Conservation (phyloP, 2,113 vertebrate species). For the Egretta garzetta region DNA sequence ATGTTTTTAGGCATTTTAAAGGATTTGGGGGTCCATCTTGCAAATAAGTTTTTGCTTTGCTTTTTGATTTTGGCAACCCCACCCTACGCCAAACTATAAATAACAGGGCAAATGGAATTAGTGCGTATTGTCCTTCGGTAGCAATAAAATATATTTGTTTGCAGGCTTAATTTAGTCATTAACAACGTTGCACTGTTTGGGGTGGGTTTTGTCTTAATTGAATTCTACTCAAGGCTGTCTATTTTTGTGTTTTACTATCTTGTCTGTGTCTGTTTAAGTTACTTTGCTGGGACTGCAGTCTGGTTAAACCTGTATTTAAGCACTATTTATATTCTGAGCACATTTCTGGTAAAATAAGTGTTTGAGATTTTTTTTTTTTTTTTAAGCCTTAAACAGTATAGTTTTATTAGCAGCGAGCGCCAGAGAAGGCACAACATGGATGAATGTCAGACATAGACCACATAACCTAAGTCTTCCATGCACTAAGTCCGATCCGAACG, state of each 20-base stretch:
- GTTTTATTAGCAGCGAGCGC: slow-evolving; percentile 59
- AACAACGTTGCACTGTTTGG: slow-evolving; percentile 36
- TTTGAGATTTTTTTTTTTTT: slow-evolving; percentile 16
- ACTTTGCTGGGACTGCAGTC: slow-evolving; percentile 75
- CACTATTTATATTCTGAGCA: slow-evolving; percentile 56
- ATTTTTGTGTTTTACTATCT: slow-evolving; percentile 68
- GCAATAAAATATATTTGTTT: slow-evolving; percentile 62
- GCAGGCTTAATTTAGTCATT: slow-evolving; percentile 70
- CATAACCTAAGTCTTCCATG: not conserved
- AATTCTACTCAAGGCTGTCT: slow-evolving; percentile 67
- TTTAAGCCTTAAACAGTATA: slow-evolving; percentile 43
- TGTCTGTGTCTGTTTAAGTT: slow-evolving; percentile 70
- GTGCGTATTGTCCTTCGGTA: slow-evolving; percentile 40
- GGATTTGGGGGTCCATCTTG: slow-evolving; percentile 58
- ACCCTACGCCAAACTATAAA: slow-evolving; percentile 60
- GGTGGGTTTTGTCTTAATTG: slow-evolving; percentile 70
- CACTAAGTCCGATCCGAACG: slow-evolving; percentile 28
- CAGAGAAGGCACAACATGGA: slow-evolving; percentile 44
- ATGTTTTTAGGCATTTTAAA: slow-evolving; percentile 65
- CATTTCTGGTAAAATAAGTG: slow-evolving; percentile 61
- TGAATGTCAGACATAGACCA: slow-evolving; percentile 64
- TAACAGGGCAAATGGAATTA: slow-evolving; percentile 58
- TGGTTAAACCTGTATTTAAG: slow-evolving; percentile 66
- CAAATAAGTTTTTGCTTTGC: slow-evolving; percentile 71
- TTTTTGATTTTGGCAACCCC: slow-evolving; percentile 66